Evolutionary conservation across 2,113 vertebrate genomes (phyloP).

Genomic region (Clarias gariepinus): DNA sequence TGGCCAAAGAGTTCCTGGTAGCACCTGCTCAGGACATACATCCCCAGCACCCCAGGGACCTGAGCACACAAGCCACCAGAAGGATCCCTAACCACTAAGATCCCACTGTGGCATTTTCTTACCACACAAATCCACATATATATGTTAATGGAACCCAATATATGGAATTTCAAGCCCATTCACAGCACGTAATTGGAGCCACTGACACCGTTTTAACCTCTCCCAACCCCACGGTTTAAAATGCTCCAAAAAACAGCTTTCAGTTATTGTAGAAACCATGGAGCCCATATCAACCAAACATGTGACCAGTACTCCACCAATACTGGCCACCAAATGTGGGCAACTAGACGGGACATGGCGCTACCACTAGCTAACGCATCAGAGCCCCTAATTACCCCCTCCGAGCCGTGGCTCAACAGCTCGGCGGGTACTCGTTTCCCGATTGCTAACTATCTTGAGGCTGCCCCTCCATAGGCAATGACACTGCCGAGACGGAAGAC

Average conservation of each 20-base stretch:
- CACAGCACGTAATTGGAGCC: constrained; percentile 28
- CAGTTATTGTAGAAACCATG: constrained; percentile 47
- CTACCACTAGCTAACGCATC: no score
- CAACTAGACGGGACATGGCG: not conserved
- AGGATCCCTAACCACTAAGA: constrained; percentile 42
- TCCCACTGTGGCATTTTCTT: not conserved
- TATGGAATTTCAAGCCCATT: constrained; percentile 41
- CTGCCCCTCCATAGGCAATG: not conserved
- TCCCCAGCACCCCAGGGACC: constrained; percentile 38
- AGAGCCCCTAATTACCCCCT: constrained; percentile 11
- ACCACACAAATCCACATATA: constrained; percentile 18
- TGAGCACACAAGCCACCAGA: not conserved
- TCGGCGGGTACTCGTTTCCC: constrained; percentile 44
- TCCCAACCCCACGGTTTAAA: constrained; percentile 28
- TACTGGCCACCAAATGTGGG: constrained; percentile 12
- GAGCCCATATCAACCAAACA: constrained; percentile 43
- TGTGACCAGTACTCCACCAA: no score
- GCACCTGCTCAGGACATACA: constrained; percentile 33
- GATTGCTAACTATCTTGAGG: no score
- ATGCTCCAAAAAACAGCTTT: constrained; percentile 31
- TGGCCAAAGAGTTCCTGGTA: constrained; percentile 27
- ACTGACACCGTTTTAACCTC: not conserved
- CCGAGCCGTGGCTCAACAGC: constrained; percentile 26
- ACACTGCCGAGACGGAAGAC: no score
- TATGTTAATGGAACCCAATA: no score